Conservation (phyloP, 2,113 vertebrate species). For the Cinclus mexicanus region DNA sequence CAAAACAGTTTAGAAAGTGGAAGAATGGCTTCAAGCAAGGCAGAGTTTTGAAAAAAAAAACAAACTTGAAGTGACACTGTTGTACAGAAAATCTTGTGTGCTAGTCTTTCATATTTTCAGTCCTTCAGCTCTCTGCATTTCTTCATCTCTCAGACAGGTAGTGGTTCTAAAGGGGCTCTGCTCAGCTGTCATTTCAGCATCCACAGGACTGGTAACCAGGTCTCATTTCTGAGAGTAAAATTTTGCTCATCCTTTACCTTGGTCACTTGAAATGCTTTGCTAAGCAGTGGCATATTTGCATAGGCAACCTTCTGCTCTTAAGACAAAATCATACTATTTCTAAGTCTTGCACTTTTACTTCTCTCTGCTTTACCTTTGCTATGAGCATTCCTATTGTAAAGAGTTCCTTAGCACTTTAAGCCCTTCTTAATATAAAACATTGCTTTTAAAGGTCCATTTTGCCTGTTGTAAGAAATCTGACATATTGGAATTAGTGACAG, state of each 20-base stretch:
- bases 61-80: neutral
- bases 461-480: neutral
- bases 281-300: neutral
- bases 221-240: neutral
- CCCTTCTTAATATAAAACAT: neutral
- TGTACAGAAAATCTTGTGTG: neutral
- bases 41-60: neutral
- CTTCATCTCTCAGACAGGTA: neutral
- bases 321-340: neutral
- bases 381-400: neutral
- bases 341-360: neutral
- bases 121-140: neutral
- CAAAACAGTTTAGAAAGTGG: neutral
- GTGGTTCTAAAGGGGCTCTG: accelerated
- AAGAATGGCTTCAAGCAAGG: neutral
- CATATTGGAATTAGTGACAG: neutral
- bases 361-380: neutral
- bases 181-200: neutral
- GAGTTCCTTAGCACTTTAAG: neutral
- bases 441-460: neutral
- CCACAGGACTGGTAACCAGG: neutral
- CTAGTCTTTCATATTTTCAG: neutral
- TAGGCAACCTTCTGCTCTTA: neutral
- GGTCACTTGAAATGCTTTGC: neutral
- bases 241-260: neutral